These are phyloP conservation scores for Cochlearius cochlearius DNA, from an alignment of 2,113 vertebrate species.

Conservation along the genomic window DNA sequence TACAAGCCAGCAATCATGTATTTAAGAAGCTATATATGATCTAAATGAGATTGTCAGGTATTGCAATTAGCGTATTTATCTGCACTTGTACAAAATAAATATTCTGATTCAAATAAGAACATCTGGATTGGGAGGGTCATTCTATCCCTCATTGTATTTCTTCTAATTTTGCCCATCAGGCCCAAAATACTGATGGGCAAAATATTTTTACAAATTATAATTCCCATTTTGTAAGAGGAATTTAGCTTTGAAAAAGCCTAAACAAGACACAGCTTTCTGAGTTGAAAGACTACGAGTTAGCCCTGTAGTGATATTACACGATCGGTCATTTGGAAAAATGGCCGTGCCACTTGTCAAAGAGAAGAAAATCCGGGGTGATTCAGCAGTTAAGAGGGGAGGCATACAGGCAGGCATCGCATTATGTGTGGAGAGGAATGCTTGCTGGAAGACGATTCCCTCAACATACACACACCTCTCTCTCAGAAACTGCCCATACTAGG, in stretches of 20 bases:
- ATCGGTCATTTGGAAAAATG: not conserved
- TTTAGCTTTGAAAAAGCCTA: not conserved
- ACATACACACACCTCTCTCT: not conserved
- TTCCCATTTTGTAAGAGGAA: not conserved
- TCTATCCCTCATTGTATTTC: not conserved
- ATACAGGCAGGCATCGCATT: fast-evolving
- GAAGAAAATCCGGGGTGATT: not conserved
- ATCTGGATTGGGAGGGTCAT: not conserved
- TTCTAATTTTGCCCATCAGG: not conserved
- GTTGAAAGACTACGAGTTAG: not conserved
- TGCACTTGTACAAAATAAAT: not conserved
- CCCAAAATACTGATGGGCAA: not conserved
- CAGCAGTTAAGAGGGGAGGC: not conserved
- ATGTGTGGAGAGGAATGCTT: not conserved
- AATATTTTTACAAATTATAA: not conserved
- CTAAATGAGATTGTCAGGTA: not conserved
- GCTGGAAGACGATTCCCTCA: not conserved
- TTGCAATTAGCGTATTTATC: not conserved
- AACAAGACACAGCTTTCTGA: not conserved
- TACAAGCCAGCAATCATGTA: not conserved
- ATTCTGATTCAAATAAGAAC: not conserved
- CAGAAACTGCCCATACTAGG: not conserved
- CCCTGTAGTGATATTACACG: not conserved
- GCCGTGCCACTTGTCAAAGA: not conserved
- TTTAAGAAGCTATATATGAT: not conserved